Base-by-base conservation (phyloP, 2,797 vertebrate genomes). In the Propithecus perrieri region DNA sequence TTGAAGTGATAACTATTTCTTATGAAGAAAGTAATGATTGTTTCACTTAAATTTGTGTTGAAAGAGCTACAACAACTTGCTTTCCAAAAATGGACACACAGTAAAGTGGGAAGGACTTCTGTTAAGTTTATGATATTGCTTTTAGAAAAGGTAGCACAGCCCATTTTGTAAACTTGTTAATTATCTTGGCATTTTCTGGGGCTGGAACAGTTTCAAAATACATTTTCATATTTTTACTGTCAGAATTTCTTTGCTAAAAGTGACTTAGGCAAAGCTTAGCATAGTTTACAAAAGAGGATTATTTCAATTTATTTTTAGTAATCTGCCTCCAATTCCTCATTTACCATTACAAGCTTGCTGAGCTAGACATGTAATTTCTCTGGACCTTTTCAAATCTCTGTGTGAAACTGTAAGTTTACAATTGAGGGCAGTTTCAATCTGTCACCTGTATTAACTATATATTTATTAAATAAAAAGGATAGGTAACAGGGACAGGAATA, bases 271-370 rank as follows among this genome's bases (percentile, higher is more conserved):
- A 91, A 90, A 92, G 35, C 59, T 96, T 75, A 87, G 48, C 59
- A 80, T 46, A 4, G 22, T 78, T 96, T 93, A 67, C 72, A 74
- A 95, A 96, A 87, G 43, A 79, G 17, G 38, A 95, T 95, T 96
- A 94, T 97, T 97, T 89, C 79, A 90, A 84, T 94, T 95, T 96
- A 72, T 67, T 84, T 97, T 97, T 88, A 96, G 84, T 86, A 94
- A 85, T 93, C 48, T 96, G 15, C n/a, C 22, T 96, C 41, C 30
- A 72, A 28, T 90, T 91, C 30, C 30, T 96, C 22, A 89, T 80
- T 94, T 95, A 59, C 35, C 53, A 50, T 93, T 91, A 76, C 20
- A 50, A 26, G 87, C 35, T 92, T 91, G n/a, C 71, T 94, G 75
- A 83, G 24, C 20, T 30, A 97, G 91, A 92, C 28, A 38, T 38